These are phyloP conservation scores for Alca torda DNA, from an alignment of 2,797 vertebrate genomes.

Conservation along the genomic window DNA sequence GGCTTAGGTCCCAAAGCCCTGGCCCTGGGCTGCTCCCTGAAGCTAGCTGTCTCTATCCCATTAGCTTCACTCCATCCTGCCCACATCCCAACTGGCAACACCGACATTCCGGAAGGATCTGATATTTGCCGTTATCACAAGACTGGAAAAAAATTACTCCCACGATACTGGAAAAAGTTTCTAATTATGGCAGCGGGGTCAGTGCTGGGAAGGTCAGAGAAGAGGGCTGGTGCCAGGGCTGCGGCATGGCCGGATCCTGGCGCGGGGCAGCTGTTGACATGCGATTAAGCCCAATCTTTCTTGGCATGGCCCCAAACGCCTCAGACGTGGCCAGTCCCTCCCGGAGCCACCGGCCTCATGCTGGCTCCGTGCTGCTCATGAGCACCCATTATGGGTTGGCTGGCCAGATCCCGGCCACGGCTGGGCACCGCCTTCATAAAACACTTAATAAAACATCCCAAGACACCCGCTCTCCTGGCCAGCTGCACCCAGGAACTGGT, in stretches of 20 bases:
- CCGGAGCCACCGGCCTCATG: neutral
- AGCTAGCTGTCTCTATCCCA: neutral
- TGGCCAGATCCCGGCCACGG: fast-evolving
- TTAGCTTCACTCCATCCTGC: fast-evolving
- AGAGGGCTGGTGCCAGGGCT: neutral
- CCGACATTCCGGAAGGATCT: fast-evolving
- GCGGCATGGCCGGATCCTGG: neutral
- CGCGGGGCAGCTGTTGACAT: neutral
- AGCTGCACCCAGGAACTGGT: neutral
- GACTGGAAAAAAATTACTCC: too few species aligned
- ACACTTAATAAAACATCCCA: neutral
- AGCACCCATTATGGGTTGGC: fast-evolving
- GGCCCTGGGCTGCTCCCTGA: fast-evolving
- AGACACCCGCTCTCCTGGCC: fast-evolving
- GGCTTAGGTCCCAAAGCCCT: neutral
- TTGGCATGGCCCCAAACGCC: fast-evolving
- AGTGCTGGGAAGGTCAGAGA: neutral
- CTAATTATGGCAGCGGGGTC: fast-evolving
- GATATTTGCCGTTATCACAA: neutral
- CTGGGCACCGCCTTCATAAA: neutral
- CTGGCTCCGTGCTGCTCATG: fast-evolving
- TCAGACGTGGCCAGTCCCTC: fast-evolving
- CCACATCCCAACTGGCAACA: fast-evolving
- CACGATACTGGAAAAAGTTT: neutral
- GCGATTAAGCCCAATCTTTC: neutral